Conservation (phyloP, 2,888 invertebrate genomes). For the Tachina lurida region DNA sequence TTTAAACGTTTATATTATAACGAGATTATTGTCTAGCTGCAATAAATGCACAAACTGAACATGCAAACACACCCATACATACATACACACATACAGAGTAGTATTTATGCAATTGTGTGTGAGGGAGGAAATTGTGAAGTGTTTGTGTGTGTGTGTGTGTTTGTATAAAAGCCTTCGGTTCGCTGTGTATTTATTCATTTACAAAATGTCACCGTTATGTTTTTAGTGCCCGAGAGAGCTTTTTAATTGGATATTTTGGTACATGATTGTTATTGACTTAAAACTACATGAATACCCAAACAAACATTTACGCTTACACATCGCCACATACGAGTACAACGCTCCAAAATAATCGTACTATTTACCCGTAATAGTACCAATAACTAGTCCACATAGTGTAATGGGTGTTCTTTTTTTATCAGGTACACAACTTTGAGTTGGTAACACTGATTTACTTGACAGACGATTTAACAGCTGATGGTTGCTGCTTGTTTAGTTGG, state of each 20-base stretch:
- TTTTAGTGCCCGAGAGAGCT: slow-evolving; percentile 57
- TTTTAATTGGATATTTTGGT: slow-evolving; percentile 69
- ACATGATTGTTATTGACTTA: slow-evolving; percentile 63
- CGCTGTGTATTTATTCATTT: slow-evolving; percentile 47
- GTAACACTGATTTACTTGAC: no score
- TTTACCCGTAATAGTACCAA: background rate
- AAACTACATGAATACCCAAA: slow-evolving; percentile 44
- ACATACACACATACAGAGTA: background rate
- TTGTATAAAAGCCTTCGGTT: background rate
- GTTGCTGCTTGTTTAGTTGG: no score
- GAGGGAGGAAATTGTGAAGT: slow-evolving; percentile 13
- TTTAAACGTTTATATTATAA: slow-evolving; percentile 44
- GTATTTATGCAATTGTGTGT: background rate
- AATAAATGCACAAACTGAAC: background rate
- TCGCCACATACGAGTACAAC: background rate
- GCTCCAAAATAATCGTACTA: background rate
- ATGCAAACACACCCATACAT: background rate
- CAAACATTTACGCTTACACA: slow-evolving; percentile 5
- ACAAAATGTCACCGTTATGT: slow-evolving; percentile 58
- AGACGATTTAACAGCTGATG: no score
- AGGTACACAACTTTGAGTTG: no score
- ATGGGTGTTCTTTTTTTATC: no score
- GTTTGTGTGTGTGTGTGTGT: background rate
- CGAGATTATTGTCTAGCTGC: slow-evolving; percentile 47
- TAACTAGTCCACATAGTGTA: background rate